A percentile compares a stretch with the other conserved stretches of the same genome.
Evolutionary conservation across 2,797 vertebrate genomes (phyloP).

Genomic region (Synaphobranchus kaupii): DNA sequence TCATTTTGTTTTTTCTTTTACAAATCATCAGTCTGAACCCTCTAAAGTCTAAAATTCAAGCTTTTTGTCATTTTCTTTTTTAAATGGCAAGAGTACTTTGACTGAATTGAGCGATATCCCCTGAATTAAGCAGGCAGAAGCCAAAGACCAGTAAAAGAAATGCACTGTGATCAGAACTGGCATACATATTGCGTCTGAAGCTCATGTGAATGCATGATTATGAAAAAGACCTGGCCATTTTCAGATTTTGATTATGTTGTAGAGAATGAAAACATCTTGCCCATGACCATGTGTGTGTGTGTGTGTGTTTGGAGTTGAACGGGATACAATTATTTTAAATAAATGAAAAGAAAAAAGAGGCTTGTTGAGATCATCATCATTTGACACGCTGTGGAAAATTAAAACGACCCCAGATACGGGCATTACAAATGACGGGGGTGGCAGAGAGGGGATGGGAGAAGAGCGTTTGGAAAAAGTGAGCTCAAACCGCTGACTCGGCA

Average conservation of each 20-base stretch:
- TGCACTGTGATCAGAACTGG: conserved; percentile 35
- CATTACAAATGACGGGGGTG: background rate
- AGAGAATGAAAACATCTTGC: conserved; percentile 21
- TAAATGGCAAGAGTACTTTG: conserved; percentile 42
- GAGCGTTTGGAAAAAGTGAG: conserved; percentile 21
- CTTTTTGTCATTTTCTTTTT: conserved; percentile 37
- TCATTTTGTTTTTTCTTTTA: conserved; percentile 33
- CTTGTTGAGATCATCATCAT: background rate
- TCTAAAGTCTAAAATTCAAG: conserved; percentile 57
- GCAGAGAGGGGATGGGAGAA: background rate
- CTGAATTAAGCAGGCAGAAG: conserved; percentile 43
- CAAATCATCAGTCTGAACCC: conserved; percentile 45
- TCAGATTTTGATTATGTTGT: conserved; percentile 14
- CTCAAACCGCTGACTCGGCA: conserved; percentile 26
- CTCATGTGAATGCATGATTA: conserved; percentile 41
- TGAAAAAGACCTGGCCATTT: conserved; percentile 34
- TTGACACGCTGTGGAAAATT: conserved; percentile 18
- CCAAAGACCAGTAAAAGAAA: conserved; percentile 47
- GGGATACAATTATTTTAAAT: conserved; percentile 36
- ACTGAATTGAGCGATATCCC: conserved; percentile 22
- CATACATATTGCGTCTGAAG: conserved; percentile 24
- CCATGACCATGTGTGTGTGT: conserved; percentile 23
- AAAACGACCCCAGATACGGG: background rate
- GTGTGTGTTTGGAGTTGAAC: conserved; percentile 38
- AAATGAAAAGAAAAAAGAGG: conserved; percentile 11